Conservation (phyloP, 2,797 vertebrate species). For the Helostoma temminkii region DNA sequence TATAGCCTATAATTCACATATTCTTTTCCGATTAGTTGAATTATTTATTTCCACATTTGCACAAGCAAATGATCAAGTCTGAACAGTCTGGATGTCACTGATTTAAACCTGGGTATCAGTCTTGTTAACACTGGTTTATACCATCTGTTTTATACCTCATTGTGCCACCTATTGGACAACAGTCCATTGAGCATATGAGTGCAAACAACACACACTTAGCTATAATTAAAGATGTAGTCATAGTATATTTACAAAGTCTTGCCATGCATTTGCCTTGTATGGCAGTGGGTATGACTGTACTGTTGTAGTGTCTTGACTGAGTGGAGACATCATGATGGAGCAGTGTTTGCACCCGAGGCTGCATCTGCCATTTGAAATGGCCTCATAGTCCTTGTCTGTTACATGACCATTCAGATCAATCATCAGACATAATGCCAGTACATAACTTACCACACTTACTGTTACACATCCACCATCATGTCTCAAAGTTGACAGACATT, state of each 20-base stretch:
- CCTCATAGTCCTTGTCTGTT: conserved; percentile 44
- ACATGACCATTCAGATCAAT: conserved; percentile 50
- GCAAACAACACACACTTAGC: background rate
- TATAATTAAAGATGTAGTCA: background rate
- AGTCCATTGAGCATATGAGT: background rate
- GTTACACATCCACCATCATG: conserved; percentile 7
- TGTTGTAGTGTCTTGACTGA: background rate
- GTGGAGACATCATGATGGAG: conserved; percentile 33
- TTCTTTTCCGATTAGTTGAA: too few species aligned
- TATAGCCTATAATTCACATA: too few species aligned
- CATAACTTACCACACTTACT: conserved; percentile 24
- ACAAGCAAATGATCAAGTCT: too few species aligned
- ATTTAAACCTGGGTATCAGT: too few species aligned
- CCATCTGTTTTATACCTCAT: background rate
- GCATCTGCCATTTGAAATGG: conserved; percentile 37
- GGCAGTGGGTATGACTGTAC: background rate
- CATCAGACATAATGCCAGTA: conserved; percentile 21
- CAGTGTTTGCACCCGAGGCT: conserved; percentile 35
- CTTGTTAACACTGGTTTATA: background rate
- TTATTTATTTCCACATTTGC: too few species aligned
- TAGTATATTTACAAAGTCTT: background rate
- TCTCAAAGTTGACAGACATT: conserved; percentile 1
- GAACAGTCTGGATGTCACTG: too few species aligned
- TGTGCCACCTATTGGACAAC: background rate
- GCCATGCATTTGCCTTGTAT: background rate